Evolutionary conservation across 2,797 vertebrate genomes (phyloP).

Genomic region (Pseudocheirus occidentalis): DNA sequence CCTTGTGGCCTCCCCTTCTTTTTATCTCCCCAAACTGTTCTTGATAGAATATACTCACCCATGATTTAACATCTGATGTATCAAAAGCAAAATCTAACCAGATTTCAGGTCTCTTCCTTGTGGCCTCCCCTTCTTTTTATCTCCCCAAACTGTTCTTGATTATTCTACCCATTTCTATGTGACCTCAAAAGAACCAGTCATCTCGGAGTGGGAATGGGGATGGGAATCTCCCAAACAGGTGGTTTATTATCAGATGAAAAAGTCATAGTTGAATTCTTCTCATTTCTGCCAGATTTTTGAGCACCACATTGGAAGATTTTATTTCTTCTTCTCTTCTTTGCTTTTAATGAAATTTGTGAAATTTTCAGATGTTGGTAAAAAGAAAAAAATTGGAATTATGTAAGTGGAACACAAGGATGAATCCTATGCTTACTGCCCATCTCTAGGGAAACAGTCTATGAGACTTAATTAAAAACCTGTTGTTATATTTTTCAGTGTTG

Average conservation of each 20-base stretch:
- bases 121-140: not conserved
- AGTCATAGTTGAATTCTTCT: not conserved
- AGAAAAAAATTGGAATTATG: slow-evolving; percentile 23
- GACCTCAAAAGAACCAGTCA: not conserved
- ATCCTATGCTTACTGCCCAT: not conserved
- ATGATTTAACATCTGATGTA: not conserved
- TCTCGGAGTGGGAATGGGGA: not conserved
- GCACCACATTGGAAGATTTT: slow-evolving; percentile 12
- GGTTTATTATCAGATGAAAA: not conserved
- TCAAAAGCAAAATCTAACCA: slow-evolving; percentile 10
- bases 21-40: not conserved
- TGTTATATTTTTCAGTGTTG: slow-evolving; percentile 53
- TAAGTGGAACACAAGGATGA: slow-evolving; percentile 44
- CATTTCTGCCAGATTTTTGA: not conserved
- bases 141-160: not conserved
- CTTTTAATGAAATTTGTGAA: not conserved
- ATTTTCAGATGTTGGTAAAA: slow-evolving; percentile 16
- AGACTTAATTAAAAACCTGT: slow-evolving; percentile 49
- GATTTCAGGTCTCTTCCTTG: not conserved
- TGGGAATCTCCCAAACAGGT: not conserved
- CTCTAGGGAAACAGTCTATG: slow-evolving; percentile 39
- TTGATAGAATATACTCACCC: slow-evolving; percentile 14
- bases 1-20: not conserved
- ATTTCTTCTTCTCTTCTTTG: not conserved
- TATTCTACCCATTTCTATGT: not conserved